Base-by-base conservation (phyloP, 2,888 invertebrate species). In the Megamerina dolium region DNA sequence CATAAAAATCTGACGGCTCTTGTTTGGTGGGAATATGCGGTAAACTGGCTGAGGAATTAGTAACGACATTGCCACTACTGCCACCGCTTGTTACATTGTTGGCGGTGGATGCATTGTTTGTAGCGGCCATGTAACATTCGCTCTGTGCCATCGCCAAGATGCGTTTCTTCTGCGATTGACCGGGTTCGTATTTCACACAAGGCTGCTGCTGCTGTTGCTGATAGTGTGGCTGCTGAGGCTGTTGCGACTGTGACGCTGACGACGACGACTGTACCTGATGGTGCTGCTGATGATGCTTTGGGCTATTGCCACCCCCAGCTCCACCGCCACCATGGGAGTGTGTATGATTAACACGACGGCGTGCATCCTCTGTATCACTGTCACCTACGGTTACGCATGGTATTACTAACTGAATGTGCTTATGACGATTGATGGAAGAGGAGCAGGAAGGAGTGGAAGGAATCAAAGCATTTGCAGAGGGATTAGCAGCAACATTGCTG, bases 111-210 rank as follows among this genome's bases (percentile, higher is more conserved):
- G n/a, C 41, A 49, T 41, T 50, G 49, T n/a, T 48, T 27, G 37
- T 48, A 59, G 82, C 78, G 55, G 81, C 79, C 61, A 80, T 71
- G 68, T 77, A 77, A 59, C 82, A 82, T 58, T 85, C 84, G 14
- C 81, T 83, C 63, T 90, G 89, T 42, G 88, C 89, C 73, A 92
- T 88, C 41, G 90, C 90, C 50, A 92, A 72, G 41, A 92, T 75
- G 20, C 91, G 79, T 69, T 92, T 92, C 79, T 92, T 92, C 73
- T 92, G 90, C 40, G 87, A 87, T 66, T 87, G 85, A 9, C 82
- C 82, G 2, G 71, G 69, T 49, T 72, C 71, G 46, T 71, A 70
- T 45, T 71, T 72, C 26, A 71, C 65, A 51, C 56, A 65, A 5
- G 70, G 54, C 41, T 59, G 64, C 26, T 60, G 60, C 29, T 59